Percentiles rank a stretch among this genome's conserved stretches.
Conservation (phyloP, 2,113 vertebrate genomes). For the Mastomys natalensis region DNA sequence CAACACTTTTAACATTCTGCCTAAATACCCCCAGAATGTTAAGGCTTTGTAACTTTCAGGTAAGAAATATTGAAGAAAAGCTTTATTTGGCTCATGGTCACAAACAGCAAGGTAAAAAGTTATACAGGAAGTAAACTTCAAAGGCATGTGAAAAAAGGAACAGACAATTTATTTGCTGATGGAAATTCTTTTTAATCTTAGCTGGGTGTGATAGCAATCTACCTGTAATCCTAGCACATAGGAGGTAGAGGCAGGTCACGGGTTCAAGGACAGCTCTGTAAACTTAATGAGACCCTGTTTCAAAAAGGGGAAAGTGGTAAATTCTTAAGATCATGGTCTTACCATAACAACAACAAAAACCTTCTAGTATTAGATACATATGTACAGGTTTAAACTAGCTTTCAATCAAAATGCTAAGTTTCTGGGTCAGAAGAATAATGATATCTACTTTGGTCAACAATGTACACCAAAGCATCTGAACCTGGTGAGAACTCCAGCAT, state of each 20-base stretch:
- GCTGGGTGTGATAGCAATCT: not conserved
- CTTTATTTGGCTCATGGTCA: not conserved
- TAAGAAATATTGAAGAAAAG: constrained; percentile 3
- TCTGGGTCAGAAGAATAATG: not conserved
- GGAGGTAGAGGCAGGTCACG: not conserved
- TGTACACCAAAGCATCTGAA: not conserved
- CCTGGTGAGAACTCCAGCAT: not conserved
- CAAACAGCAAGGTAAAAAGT: not conserved
- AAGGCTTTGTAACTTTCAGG: not conserved
- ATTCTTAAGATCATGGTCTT: not conserved
- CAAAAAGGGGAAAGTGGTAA: not conserved
- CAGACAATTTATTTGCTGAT: not conserved
- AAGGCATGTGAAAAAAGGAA: not conserved
- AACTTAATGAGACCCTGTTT: not conserved
- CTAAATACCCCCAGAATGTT: not conserved
- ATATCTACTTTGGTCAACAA: constrained; percentile 39
- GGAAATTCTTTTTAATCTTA: constrained; percentile 16
- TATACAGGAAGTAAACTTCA: not conserved
- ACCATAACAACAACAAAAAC: not conserved
- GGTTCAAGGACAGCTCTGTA: not conserved
- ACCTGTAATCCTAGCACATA: not conserved
- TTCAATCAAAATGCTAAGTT: constrained; percentile 3
- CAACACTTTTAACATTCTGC: not conserved
- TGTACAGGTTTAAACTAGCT: constrained; percentile 36
- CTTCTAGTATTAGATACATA: not conserved